Conservation (phyloP, 2,113 vertebrate genomes). For the Orcinus orca region DNA sequence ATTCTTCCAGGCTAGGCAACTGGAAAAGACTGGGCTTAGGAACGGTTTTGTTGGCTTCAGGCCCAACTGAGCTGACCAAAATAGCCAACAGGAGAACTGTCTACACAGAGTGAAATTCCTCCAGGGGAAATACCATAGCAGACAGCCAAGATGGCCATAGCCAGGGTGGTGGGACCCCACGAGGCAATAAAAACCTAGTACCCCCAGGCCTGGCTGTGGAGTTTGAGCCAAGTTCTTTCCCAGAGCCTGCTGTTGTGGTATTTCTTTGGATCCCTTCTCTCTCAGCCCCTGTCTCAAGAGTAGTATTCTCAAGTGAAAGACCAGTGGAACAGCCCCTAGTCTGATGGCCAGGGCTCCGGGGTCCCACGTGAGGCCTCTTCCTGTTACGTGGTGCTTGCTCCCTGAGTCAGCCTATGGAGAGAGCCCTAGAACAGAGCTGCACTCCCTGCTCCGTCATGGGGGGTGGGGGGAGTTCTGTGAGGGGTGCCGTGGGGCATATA, state of each 20-base stretch:
- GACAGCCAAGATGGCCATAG: slow-evolving; percentile 4
- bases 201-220: neutral
- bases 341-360: neutral
- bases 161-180: neutral
- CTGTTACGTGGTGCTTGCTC: neutral
- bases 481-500: neutral
- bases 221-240: neutral
- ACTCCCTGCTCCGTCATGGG: neutral
- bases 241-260: neutral
- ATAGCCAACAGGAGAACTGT: slow-evolving; percentile 50
- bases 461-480: neutral
- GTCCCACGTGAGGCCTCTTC: neutral
- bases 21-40: slow-evolving; percentile 50
- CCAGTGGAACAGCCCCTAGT: neutral
- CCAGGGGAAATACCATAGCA: slow-evolving; percentile 17
- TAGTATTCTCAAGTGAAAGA: neutral
- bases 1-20: slow-evolving; percentile 10
- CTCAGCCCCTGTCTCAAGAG: neutral
- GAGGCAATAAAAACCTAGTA: neutral
- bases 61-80: slow-evolving; percentile 57
- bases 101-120: slow-evolving; percentile 46
- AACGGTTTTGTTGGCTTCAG: slow-evolving; percentile 57
- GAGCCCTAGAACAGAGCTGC: neutral
- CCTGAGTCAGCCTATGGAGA: neutral
- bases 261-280: neutral